phyloP scores from a whole-genome alignment of 2,888 invertebrate genomes.

The Macaria notata region DNA sequence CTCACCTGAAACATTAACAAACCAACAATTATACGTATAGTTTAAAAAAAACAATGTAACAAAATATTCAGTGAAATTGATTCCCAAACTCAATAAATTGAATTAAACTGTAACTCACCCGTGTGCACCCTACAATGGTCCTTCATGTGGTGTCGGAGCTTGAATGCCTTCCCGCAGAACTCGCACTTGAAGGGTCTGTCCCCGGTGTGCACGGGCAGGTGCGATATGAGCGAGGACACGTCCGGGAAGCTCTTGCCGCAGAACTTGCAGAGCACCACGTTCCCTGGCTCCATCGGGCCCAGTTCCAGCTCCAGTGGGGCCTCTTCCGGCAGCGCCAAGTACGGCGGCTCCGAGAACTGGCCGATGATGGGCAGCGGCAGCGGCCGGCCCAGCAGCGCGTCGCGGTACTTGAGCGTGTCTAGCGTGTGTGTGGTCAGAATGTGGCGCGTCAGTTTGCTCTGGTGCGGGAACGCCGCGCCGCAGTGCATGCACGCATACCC shows the following conservation, averaged over 20 bases:
- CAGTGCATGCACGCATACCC: constrained; percentile 94
- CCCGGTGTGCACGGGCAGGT: constrained; percentile 94
- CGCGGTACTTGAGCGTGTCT: constrained; percentile 93
- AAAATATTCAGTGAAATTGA: neutral
- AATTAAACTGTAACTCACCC: constrained; percentile 72
- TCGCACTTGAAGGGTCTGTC: constrained; percentile 96
- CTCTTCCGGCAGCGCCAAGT: constrained; percentile 80
- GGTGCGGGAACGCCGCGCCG: constrained; percentile 93
- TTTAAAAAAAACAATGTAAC: no score
- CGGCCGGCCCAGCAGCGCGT: constrained; percentile 80
- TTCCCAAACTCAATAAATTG: no score
- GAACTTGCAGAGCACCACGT: constrained; percentile 94
- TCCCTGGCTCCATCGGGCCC: constrained; percentile 85
- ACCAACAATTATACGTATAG: neutral
- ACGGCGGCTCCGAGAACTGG: constrained; percentile 76
- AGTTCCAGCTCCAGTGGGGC: constrained; percentile 82
- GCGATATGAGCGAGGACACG: constrained; percentile 92
- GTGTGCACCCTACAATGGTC: constrained; percentile 97
- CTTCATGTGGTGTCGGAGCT: constrained; percentile 96
- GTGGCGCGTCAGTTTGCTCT: constrained; percentile 95
- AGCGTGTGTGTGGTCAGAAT: constrained; percentile 94
- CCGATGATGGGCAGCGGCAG: constrained; percentile 68
- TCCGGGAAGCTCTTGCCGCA: constrained; percentile 96
- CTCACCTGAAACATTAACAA: constrained; percentile 81
- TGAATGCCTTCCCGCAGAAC: constrained; percentile 96